A percentile compares a stretch with the other conserved stretches of the same genome.
Conservation (phyloP, 1,140 invertebrate genomes). For the Tetragonula clypearis region DNA sequence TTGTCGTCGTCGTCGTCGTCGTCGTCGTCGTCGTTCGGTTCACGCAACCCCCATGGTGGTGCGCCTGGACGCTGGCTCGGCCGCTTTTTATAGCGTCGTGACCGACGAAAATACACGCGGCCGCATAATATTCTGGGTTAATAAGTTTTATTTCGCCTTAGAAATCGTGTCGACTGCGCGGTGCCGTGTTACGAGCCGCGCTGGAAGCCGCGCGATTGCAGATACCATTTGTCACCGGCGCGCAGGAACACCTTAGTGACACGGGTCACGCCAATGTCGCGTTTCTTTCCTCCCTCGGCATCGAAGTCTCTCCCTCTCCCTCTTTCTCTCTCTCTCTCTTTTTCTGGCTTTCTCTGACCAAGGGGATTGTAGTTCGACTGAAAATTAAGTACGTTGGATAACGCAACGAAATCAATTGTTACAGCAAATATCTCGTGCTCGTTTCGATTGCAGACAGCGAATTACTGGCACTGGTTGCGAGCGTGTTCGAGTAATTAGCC, state of each 20-base stretch:
- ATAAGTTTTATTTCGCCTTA: slow-evolving; percentile 36
- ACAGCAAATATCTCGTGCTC: not conserved
- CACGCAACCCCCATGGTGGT: not conserved
- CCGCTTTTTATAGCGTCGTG: slow-evolving; percentile 10
- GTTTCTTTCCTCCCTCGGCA: slow-evolving; percentile 54
- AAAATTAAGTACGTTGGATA: not conserved
- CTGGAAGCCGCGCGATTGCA: slow-evolving; percentile 39
- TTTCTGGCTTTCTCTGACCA: too few relatives aligned
- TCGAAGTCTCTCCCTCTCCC: slow-evolving; percentile 21
- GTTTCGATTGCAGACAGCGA: too few relatives aligned
- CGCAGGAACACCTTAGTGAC: slow-evolving; percentile 35
- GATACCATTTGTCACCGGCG: slow-evolving; percentile 56
- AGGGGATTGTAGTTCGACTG: not conserved
- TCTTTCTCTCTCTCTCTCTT: not conserved
- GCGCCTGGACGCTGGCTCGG: not conserved
- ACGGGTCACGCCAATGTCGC: slow-evolving; percentile 49
- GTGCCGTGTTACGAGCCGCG: slow-evolving; percentile 19
- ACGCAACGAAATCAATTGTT: not conserved
- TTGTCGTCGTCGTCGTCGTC: too few relatives aligned
- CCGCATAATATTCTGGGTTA: slow-evolving; percentile 48
- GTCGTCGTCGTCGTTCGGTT: not conserved
- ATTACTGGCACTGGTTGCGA: too few relatives aligned
- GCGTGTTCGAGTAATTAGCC: too few relatives aligned
- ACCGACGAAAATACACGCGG: slow-evolving; percentile 18
- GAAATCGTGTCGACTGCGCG: slow-evolving; percentile 21